Evolutionary conservation across 2,888 invertebrate genomes (phyloP), one percentile per base, ranked within the genome.

Genomic region (Ischnura elegans): DNA sequence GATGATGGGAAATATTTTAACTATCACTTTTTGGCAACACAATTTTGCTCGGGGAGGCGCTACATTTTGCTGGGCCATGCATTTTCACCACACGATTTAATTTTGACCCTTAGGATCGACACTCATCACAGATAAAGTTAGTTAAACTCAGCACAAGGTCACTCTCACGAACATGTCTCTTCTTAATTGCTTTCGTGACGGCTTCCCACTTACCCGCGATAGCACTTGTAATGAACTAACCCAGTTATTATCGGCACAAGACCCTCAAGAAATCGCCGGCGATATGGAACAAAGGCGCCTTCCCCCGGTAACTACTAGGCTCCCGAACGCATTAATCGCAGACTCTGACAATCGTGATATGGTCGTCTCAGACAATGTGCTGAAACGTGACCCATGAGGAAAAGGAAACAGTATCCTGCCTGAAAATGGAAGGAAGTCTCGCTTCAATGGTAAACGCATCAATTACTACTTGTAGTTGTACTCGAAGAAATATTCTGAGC

Each of bases 191-290:
- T 61, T 61, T 61, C 61, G n/a, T 61, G 25, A n/a, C 61, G n/a
- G 61, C n/a, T 25, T n/a, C n/a, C 25, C 61, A 25, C n/a, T 61
- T 61, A n/a, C 51, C 51, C 51, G 19, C 61, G 61, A n/a, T 61
- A n/a, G 61, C 61, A 61, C 61, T 61, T 61, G 61, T 25, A 61
- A 61, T 61, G 61, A 61, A 61, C n/a, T 61, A 61, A 61, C 61
- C 61, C 61, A 61, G 61, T 61, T 61, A 25, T 61, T 61, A 61
- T 61, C 61, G 61, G 61, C 61, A 61, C 61, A 61, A 61, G 25
- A 61, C 61, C 61, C 61, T n/a, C 21, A 61, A n/a, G 61, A n/a
- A n/a, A 61, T n/a, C 3, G 61, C 61, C n/a, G 61, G n/a, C 0
- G n/a, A 61, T n/a, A n/a, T n/a, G n/a, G 61, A 61, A 61, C n/a